These are phyloP conservation scores for Aphelinus certus DNA, from an alignment of 1,140 invertebrate genomes.

Conservation along the genomic window DNA sequence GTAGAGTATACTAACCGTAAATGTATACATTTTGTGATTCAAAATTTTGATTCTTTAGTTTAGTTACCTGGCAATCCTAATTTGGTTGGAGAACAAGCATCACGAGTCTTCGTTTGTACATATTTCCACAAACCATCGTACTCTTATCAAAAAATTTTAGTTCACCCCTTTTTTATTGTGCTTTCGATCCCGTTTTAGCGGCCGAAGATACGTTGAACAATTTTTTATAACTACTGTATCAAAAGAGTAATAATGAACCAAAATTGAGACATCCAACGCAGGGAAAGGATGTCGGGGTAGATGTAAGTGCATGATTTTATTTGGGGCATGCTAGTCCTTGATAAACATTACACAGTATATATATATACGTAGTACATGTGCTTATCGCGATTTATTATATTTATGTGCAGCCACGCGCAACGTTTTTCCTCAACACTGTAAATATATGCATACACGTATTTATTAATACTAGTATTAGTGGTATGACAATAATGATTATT, in stretches of 20 bases:
- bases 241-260: not conserved
- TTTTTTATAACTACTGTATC: slow-evolving; percentile 10
- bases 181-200: not conserved
- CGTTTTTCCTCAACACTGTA: slow-evolving; percentile 29
- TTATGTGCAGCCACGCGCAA: slow-evolving; percentile 16
- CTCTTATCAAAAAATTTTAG: slow-evolving; percentile 8
- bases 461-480: slow-evolving; percentile 10
- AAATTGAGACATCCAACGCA: not conserved
- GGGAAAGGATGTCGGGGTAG: slow-evolving; percentile 16
- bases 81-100: not conserved
- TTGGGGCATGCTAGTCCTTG: slow-evolving; percentile 33
- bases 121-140: slow-evolving; percentile 2
- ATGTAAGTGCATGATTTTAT: slow-evolving; percentile 38
- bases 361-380: slow-evolving; percentile 2
- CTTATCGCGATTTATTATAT: slow-evolving; percentile 24
- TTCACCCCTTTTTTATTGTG: slow-evolving; percentile 2
- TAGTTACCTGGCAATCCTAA: not conserved
- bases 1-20: too few relatives aligned
- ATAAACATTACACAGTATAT: not conserved
- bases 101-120: not conserved
- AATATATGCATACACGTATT: slow-evolving; percentile 20
- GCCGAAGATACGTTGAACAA: slow-evolving; percentile 22
- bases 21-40: slow-evolving; percentile 10
- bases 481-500: not conserved
- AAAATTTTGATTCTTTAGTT: slow-evolving; percentile 4